Evolutionary conservation across 2,797 vertebrate genomes (phyloP), one percentile per base, ranked within the genome.

Genomic region (Coluber constrictor): DNA sequence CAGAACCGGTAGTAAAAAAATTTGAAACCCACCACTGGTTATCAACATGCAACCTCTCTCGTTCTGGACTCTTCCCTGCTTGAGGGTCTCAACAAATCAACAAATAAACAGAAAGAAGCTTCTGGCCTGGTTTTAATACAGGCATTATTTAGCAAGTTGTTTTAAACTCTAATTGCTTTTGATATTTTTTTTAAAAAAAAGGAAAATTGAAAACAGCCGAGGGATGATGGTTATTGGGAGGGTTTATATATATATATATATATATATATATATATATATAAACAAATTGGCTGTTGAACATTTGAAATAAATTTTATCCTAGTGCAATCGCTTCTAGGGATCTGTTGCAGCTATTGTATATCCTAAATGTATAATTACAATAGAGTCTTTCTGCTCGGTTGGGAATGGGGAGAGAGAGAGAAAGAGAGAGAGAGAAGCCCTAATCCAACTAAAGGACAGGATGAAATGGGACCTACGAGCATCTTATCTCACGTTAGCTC

Each of bases 121-220:
- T 94, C 95, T 94, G 95, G 93, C 96, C 94, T 60, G 92, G 59
- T 94, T 97, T 96, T 90, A 96, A 95, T 96, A 93, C 93, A 93
- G 95, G 93, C 95, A 92, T 94, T 96, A 96, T 93, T 97, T 96
- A 95, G 94, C 74, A 91, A 95, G 94, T 97, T 95, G 66, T 92
- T 86, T 90, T 91, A 1, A 83, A 5, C 89, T 94, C 55, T 96
- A 97, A 96, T 96, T 97, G 93, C 93, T 96, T 96, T 96, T 96
- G 96, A 96, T 95, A 94, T 93, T 93, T 93, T 37, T 37, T 37
- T 37, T n/a, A n/a, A 63, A 89, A 79, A 94, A 87, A 95, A 86
- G 32, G 92, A 57, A 96, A 97, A 96, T 96, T 94, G 95, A 95
- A 97, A 96, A 94, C 95, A 97, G 94, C 94, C 94, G 92, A 96